Evolutionary conservation across 2,797 vertebrate genomes (phyloP).

Genomic region (Urocyon cinereoargenteus): DNA sequence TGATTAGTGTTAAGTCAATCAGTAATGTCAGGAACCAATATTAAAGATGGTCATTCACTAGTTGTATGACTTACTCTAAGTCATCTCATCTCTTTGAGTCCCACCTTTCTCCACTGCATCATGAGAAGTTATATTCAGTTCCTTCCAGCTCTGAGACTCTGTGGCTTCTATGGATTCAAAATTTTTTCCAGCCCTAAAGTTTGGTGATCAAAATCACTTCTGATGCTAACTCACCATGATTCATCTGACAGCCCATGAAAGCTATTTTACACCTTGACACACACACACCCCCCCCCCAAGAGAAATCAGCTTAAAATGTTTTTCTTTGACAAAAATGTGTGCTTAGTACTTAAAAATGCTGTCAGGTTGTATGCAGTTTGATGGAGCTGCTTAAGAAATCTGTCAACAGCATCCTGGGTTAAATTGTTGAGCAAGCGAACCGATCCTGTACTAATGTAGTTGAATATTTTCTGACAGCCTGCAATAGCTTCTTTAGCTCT

Average conservation of each 20-base stretch:
- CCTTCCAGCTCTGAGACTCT: conserved; percentile 28
- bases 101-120: conserved; percentile 1
- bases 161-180: conserved; percentile 26
- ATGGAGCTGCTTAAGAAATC: conserved; percentile 74
- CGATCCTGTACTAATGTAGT: conserved; percentile 64
- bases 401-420: conserved; percentile 74
- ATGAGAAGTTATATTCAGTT: neutral
- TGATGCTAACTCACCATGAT: conserved; percentile 71
- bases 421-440: conserved; percentile 68
- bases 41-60: neutral
- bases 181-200: conserved; percentile 59
- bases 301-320: conserved; percentile 78
- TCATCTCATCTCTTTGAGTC: neutral
- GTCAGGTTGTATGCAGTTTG: conserved; percentile 74
- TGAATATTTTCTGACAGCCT: conserved; percentile 79
- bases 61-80: neutral
- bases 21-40: neutral
- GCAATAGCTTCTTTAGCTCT: conserved; percentile 71
- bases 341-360: conserved; percentile 74
- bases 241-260: conserved; percentile 70
- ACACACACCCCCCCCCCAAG: neutral
- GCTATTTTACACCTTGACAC: conserved; percentile 70
- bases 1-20: conserved; percentile 1
- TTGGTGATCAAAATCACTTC: conserved; percentile 69
- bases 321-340: conserved; percentile 71